Base-by-base conservation (phyloP, 2,797 vertebrate genomes). In the Gila robusta region DNA sequence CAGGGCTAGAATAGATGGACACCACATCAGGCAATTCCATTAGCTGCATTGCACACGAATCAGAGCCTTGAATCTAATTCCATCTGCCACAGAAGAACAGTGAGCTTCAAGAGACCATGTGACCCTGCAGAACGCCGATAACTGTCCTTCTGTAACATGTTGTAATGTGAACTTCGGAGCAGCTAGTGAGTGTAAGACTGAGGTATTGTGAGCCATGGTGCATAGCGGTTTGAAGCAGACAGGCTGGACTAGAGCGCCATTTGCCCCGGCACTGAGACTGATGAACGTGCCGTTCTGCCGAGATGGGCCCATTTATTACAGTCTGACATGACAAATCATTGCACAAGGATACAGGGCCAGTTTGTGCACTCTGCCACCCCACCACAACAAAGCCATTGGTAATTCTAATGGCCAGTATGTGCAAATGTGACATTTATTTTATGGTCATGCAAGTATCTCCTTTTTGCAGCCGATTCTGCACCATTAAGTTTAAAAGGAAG, bases 371-470 rank as follows among this genome's bases (percentile, higher is more conserved):
- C 84, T 89, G 85, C 89, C 90, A 87, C 87, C 79, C 83, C 89
- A 84, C 88, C 90, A 67, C 70, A 91, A 82, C 83, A 91, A 79
- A 91, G 76, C 85, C 26, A 89, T 79, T 91, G 89, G 84, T 91
- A 89, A 87, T 88, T 88, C 84, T 91, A 89, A 91, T 91, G 78
- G 87, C 67, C 71, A 73, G 81, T 89, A 74, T 86, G 74, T 89
- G 87, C 89, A 92, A 92, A 92, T 92, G 82, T 79, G 82, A 54
- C 82, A 72, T 94, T 94, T 92, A 11, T 91, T 91, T 91, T 84
- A 86, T 82, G n/a, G 85, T 54, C 79, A 39, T 87, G 52, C 39
- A 74, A 76, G 71, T 80, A 86, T 83, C 56, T 72, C 64, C 69
- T 78, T 82, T 83, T 82, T 82, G 87, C 82, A 81, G 41, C 19